Base-by-base conservation (phyloP, 2,888 invertebrate genomes). In the Apotomis turbidana region DNA sequence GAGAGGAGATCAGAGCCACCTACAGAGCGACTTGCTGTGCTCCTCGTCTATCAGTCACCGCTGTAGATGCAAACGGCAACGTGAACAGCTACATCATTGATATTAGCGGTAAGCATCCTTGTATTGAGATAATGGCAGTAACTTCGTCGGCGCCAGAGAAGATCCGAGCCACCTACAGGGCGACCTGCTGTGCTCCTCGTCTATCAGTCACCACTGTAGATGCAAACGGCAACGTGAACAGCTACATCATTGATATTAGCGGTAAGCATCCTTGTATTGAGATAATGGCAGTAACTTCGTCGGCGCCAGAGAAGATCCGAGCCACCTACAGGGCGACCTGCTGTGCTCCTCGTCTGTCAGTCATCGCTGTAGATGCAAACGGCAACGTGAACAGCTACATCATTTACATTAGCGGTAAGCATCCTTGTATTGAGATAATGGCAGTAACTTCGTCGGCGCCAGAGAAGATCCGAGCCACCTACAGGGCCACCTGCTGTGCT, bases 1-100 rank as follows among this genome's bases (percentile, higher is more conserved):
- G 94, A 46, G 95, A 95, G 46, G 94, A 95, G 49, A 94, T 97
- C 0, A 90, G 90, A 12, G 96, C 96, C 0, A 94, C 94, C 3
- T 97, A 96, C 83, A 93, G 95, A 15, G 95, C 96, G 0, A 95
- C 95, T 0, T 97, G 97, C 83, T 97, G 97, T 83, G 94, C 95
- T 5, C 95, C 96, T 0, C 93, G 95, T 64, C 93, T 97, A 0
- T 90, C 95, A 52, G 86, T 97, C 4, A 95, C 94, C 1, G 97
- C 96, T 0, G 94, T 94, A 9, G 97, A 97, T 83, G 88, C 96
- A 0, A 90, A 92, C 10, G 96, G 96, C 0, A 97, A 97, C 82
- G 94, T 94, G 5, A 93, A 94, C 74, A 94, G 94, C 70, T 93
- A 94, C 62, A 93, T 93, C 15, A 91, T 96, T 10, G 96, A 97